phyloP scores from a whole-genome alignment of 2,113 vertebrate genomes.

The Indicator maculatus region DNA sequence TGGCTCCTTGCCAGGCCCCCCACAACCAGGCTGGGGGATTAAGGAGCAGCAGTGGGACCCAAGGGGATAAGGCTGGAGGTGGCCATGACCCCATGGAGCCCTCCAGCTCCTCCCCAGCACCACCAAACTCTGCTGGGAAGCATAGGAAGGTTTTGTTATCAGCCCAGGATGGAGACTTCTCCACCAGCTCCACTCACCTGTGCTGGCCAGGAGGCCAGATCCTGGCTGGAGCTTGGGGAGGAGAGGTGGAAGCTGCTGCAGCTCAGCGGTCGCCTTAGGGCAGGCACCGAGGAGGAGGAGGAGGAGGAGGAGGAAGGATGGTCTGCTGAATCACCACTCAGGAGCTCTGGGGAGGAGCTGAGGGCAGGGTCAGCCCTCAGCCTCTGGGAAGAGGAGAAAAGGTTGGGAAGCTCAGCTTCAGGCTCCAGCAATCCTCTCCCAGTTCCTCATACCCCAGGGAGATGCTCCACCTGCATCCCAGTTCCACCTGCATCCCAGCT shows the following conservation, averaged over 20 bases:
- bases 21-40: rapidly evolving
- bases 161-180: not conserved
- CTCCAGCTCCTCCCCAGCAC: not conserved
- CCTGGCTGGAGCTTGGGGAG: not conserved
- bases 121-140: rapidly evolving
- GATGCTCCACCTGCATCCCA: not conserved
- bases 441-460: no score
- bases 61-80: not conserved
- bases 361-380: not conserved
- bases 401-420: not conserved
- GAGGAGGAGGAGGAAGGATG: not conserved
- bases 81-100: rapidly evolving
- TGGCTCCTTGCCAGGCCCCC: not conserved
- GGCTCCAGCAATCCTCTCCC: not conserved
- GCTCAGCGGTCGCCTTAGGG: not conserved
- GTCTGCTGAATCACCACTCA: not conserved
- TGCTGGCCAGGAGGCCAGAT: not conserved
- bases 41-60: not conserved
- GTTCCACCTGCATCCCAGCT: no score
- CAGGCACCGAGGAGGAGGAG: not conserved
- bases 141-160: not conserved
- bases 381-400: not conserved
- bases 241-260: conserved; percentile 20
- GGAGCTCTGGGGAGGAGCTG: not conserved
- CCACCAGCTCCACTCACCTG: not conserved